Base-by-base conservation (phyloP, 2,888 invertebrate genomes). In the Synanthedon tipuliformis region DNA sequence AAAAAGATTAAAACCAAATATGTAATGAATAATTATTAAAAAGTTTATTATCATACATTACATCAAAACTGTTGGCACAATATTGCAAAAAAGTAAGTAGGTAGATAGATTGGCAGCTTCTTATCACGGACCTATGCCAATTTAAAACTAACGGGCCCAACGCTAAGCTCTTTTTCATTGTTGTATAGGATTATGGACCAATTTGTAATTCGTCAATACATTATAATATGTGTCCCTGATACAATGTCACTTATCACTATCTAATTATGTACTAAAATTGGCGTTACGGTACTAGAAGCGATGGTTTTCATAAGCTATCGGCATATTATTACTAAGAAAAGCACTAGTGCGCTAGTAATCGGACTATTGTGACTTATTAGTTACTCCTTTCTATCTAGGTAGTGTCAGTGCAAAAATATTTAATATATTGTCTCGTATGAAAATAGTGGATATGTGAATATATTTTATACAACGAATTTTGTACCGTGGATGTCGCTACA, bases 381-480 rank as follows among this genome's bases (percentile, higher is more conserved):
- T 78, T 8, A 10, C 34, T 34, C 71, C 68, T 69, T 66, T 69
- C 69, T 74, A 69, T 68, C 73, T 78, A 80, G n/a, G n/a, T n/a
- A n/a, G 59, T 61, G 65, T 69, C 59, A 63, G 84, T 86, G 85
- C 84, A 85, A 86, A 86, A 86, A 86, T 85, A 85, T 68, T 57
- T 58, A 69, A 63, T 34, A 34, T 69, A 71, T 73, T 61, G 65
- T 73, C 62, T 73, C 64, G 62, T 78, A 81, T 72, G 63, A 70
- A 83, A 85, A 86, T 85, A 85, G 75, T 81, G 60, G 68, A 68
- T 70, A 65, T 71, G 68, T 72, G 72, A 68, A 73, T 68, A 70
- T 66, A n/a, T 34, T 34, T 72, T 71, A 52, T 23, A 23, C 52
- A 69, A 67, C 68, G 64, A 67, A 66, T 66, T 85, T 85, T 85